Conservation (phyloP, 2,797 vertebrate genomes). For the Epinephelus awoara region DNA sequence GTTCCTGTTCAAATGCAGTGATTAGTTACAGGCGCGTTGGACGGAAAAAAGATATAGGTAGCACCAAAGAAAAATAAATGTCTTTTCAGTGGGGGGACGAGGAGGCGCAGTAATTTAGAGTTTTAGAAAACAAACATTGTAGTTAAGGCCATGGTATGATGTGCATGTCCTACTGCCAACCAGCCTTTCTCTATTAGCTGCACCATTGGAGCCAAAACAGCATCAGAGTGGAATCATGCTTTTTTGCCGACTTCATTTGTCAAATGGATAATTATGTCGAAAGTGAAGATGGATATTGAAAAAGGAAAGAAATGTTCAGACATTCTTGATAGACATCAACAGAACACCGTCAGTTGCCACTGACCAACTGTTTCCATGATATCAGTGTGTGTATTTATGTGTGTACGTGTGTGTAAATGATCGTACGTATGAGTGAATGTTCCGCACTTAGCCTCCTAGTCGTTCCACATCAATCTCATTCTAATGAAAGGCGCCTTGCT, state of each 20-base stretch:
- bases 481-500: slow-evolving; percentile 79
- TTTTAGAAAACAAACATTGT: slow-evolving; percentile 75
- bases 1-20: slow-evolving; percentile 48
- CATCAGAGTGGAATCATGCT: slow-evolving; percentile 73
- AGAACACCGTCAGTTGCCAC: slow-evolving; percentile 56
- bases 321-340: slow-evolving; percentile 70
- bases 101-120: slow-evolving; percentile 47
- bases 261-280: slow-evolving; percentile 73
- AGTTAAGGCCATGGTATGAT: slow-evolving; percentile 62
- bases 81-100: slow-evolving; percentile 40
- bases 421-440: slow-evolving; percentile 69
- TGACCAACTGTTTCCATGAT: slow-evolving; percentile 81
- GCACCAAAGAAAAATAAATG: slow-evolving; percentile 65
- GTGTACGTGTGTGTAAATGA: slow-evolving; percentile 64
- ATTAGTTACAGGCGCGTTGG: slow-evolving; percentile 59
- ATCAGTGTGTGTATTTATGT: slow-evolving; percentile 75
- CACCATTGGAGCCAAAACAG: slow-evolving; percentile 75
- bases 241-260: slow-evolving; percentile 74
- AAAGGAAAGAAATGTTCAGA: slow-evolving; percentile 65
- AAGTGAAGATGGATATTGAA: slow-evolving; percentile 73
- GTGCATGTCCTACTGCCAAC: slow-evolving; percentile 58
- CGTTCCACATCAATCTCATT: slow-evolving; percentile 81
- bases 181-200: slow-evolving; percentile 79
- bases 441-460: slow-evolving; percentile 75
- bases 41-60: slow-evolving; percentile 61